A percentile compares a stretch with the other conserved stretches of the same genome.
Evolutionary conservation across 2,888 invertebrate species (phyloP).

Genomic region (Leptopterna dolabrata): DNA sequence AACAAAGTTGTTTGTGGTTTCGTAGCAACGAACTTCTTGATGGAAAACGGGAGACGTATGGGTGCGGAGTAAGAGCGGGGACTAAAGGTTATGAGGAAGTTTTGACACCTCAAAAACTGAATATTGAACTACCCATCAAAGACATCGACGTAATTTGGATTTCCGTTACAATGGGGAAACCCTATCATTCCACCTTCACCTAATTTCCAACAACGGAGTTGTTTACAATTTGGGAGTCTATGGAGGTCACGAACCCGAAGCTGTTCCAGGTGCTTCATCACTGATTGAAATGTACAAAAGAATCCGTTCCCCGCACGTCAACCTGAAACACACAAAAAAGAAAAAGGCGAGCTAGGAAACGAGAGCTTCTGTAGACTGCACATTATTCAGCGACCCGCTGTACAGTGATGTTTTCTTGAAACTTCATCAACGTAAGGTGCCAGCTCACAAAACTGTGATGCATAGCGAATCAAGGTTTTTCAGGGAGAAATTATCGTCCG

Average conservation of each 20-base stretch:
- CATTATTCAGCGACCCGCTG: background rate
- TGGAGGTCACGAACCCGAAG: background rate
- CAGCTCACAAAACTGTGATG: background rate
- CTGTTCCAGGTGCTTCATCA: background rate
- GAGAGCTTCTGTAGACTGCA: background rate
- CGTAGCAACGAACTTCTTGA: background rate
- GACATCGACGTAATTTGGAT: background rate
- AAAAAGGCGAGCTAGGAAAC: background rate
- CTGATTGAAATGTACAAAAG: background rate
- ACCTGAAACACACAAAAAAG: background rate
- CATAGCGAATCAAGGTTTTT: background rate
- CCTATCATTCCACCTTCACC: background rate
- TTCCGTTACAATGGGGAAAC: background rate
- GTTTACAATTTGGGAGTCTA: background rate
- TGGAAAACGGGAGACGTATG: background rate
- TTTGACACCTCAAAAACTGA: background rate
- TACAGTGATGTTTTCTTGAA: background rate
- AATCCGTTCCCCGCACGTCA: background rate
- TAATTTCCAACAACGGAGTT: background rate
- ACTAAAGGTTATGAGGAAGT: background rate
- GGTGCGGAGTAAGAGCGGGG: background rate
- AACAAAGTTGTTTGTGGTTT: background rate
- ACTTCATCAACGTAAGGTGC: background rate
- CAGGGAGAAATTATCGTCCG: background rate
- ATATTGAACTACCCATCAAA: background rate